Conservation (phyloP, 1,140 invertebrate genomes). For the Drosophila baimaii region DNA sequence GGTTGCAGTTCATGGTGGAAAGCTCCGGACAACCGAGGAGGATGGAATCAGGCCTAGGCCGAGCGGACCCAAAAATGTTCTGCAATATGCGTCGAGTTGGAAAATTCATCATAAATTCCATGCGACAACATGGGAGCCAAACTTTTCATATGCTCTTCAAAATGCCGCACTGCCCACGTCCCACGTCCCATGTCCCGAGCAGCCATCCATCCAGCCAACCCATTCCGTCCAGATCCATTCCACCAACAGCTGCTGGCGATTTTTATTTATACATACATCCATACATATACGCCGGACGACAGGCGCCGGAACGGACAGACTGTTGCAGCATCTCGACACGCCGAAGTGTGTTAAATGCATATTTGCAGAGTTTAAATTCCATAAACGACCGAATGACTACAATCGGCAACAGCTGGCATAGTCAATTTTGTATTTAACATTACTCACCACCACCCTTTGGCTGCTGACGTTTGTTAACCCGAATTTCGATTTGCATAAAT, state of each 20-base stretch:
- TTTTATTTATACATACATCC: conserved; percentile 59
- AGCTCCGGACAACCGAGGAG: too few species aligned
- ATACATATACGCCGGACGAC: conserved; percentile 3
- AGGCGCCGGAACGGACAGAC: conserved; percentile 7
- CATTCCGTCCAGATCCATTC: conserved; percentile 16
- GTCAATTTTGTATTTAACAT: conserved; percentile 53
- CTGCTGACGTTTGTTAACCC: conserved; percentile 52
- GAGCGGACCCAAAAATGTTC: conserved; percentile 75
- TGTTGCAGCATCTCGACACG: conserved; percentile 51
- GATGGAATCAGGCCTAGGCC: conserved; percentile 44
- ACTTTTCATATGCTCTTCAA: conserved; percentile 74
- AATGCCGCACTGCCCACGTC: conserved; percentile 46
- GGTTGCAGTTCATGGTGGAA: conserved; percentile 71
- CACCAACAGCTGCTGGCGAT: conserved; percentile 55
- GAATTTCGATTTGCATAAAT: conserved; percentile 69
- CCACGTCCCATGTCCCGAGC: conserved; percentile 16
- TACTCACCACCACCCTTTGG: conserved; percentile 16
- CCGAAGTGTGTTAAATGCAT: conserved; percentile 67
- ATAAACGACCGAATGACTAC: conserved; percentile 47
- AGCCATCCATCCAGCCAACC: conserved; percentile 20
- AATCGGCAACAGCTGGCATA: conserved; percentile 58
- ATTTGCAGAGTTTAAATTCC: conserved; percentile 68
- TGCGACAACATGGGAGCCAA: conserved; percentile 73
- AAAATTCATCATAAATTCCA: conserved; percentile 82
- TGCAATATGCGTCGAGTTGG: conserved; percentile 79